Base-by-base conservation (phyloP, 2,797 vertebrate species). In the Buceros bicornis region DNA sequence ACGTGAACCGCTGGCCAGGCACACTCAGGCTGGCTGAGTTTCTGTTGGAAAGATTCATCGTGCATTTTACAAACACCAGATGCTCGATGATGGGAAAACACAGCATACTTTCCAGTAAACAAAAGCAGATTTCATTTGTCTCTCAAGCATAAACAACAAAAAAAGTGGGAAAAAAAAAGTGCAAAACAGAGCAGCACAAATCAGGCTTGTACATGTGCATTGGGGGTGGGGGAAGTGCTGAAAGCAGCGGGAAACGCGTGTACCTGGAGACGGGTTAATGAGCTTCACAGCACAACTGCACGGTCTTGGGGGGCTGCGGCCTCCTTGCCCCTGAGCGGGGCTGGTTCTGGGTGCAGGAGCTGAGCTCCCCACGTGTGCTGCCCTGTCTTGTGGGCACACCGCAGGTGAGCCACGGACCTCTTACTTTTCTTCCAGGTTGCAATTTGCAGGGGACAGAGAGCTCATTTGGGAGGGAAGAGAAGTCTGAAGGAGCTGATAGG, bases 41-140 rank as follows among this genome's bases (percentile, higher is more conserved):
- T 90, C 92, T 87, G 58, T 18, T 90, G 93, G 94, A 94, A 95
- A 87, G 77, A 79, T 65, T 76, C 0, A 2, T 53, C 2, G 8
- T 76, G 78, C 50, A 20, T 93, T 73, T 95, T 93, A 87, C 94
- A 92, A 95, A 94, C 93, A 92, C 83, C 95, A 96, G 96, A 95
- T 97, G 95, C 94, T 95, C 7, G 4, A 86, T 3, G 40, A 89
- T 14, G 66, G 83, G 86, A 87, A 93, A 96, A 96, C 92, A 94
- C 92, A 96, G 86, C 87, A 87, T 84, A 45, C 78, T 96, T 95
- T 94, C 71, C 94, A 84, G 92, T 96, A 96, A 97, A 96, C 95
- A 96, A 95, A 95, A 94, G 88, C 90, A 87, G 83, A 45, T 53
- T 84, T 86, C 57, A 57, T 92, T 87, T 77, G 82, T 89, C 83